Conservation (phyloP, 1,140 invertebrate species). For the Zaprionus africanus region DNA sequence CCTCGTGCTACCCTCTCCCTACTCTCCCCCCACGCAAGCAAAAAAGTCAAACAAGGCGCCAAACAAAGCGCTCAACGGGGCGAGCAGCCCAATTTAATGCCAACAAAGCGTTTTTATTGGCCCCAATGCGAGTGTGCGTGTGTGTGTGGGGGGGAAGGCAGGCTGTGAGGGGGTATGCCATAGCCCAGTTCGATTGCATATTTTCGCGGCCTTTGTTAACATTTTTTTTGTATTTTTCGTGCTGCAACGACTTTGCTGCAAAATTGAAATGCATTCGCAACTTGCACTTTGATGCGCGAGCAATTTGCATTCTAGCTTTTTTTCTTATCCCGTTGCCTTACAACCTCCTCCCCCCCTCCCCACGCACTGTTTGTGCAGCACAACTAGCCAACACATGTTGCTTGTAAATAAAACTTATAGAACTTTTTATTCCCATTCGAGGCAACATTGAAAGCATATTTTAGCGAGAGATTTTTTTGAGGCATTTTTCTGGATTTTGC, state of each 20-base stretch:
- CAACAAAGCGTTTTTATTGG: constrained; percentile 72
- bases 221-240: constrained; percentile 30
- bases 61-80: constrained; percentile 32
- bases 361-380: neutral
- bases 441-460: neutral
- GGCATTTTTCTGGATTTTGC: neutral
- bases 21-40: neutral
- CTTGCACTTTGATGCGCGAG: constrained; percentile 54
- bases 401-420: constrained; percentile 4
- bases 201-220: constrained; percentile 69
- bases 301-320: constrained; percentile 47
- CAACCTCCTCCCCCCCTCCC: no score
- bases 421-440: neutral
- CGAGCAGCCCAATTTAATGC: constrained; percentile 61
- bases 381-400: constrained; percentile 48
- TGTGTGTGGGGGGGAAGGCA: neutral
- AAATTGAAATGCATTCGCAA: constrained; percentile 71
- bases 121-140: neutral
- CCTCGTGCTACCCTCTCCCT: neutral
- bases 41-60: constrained; percentile 51
- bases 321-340: constrained; percentile 19
- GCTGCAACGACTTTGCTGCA: constrained; percentile 40
- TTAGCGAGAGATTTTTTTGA: neutral
- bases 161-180: neutral
- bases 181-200: constrained; percentile 51